Evolutionary conservation across 2,113 vertebrate genomes (phyloP).

Genomic region (Prietella phreatophila): DNA sequence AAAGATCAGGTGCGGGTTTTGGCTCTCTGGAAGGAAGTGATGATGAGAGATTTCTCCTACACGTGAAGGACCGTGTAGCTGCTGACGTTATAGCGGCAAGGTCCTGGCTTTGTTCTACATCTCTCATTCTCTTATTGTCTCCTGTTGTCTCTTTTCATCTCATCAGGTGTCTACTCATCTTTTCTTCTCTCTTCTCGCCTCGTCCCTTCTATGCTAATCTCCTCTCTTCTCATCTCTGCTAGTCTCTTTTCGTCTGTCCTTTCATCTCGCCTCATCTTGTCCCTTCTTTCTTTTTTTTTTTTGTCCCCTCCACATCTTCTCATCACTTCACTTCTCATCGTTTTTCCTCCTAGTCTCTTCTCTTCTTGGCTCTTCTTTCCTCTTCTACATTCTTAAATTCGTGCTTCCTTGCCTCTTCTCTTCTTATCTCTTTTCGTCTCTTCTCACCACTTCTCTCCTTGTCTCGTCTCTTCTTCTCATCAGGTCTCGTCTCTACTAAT

Average conservation of each 20-base stretch:
- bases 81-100: not conserved
- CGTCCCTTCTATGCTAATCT: no score
- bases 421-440: not conserved
- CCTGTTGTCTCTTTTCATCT: not conserved
- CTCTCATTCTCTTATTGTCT: not conserved
- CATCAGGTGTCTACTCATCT: not conserved
- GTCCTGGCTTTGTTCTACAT: not conserved
- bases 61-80: not conserved
- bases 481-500: not conserved
- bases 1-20: not conserved
- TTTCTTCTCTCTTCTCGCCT: not conserved
- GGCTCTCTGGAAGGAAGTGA: not conserved
- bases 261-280: not conserved
- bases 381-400: no score
- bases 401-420: no score
- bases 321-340: no score
- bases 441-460: not conserved
- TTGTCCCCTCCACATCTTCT: not conserved
- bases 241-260: not conserved
- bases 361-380: not conserved
- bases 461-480: not conserved
- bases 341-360: not conserved
- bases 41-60: not conserved
- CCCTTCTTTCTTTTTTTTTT: not conserved
- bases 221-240: no score